Percentiles rank a stretch among this genome's conserved stretches.
These are phyloP conservation scores for Heliconius nattereri DNA, from an alignment of 1,140 invertebrate genomes.

Conservation along the genomic window DNA sequence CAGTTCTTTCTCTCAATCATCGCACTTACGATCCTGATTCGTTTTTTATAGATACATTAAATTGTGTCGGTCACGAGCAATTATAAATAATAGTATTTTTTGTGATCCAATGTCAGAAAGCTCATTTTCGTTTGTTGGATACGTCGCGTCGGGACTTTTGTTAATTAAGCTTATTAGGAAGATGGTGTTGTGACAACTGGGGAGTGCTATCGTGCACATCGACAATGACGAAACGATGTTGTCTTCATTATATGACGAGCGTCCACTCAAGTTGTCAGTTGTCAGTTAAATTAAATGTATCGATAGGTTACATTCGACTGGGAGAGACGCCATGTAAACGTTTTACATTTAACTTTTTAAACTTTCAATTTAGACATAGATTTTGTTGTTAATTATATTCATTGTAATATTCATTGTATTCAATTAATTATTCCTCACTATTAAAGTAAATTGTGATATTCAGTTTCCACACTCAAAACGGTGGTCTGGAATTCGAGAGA, in stretches of 20 bases:
- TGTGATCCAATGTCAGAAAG: conserved; percentile 43
- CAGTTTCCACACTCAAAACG: too few relatives aligned
- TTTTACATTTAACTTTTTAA: conserved; percentile 52
- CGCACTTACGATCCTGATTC: conserved; percentile 52
- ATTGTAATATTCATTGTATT: too few relatives aligned
- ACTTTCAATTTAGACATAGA: too few relatives aligned
- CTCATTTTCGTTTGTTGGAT: conserved; percentile 53
- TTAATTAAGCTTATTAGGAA: conserved; percentile 80
- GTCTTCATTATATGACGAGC: conserved; percentile 80
- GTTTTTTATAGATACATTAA: conserved; percentile 31
- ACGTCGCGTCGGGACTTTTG: conserved; percentile 59
- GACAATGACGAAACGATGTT: conserved; percentile 81
- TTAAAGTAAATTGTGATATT: too few relatives aligned
- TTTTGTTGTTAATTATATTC: too few relatives aligned
- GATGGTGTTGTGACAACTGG: conserved; percentile 79
- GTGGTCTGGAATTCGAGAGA: too few relatives aligned
- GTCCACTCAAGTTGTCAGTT: too few relatives aligned
- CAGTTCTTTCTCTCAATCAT: conserved; percentile 73
- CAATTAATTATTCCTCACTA: too few relatives aligned
- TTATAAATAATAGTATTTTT: conserved; percentile 14
- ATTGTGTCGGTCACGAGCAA: conserved; percentile 23
- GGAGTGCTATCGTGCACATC: conserved; percentile 80
- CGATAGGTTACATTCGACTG: conserved; percentile 78
- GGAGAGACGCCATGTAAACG: conserved; percentile 70
- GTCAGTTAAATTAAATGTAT: conserved; percentile 81